These are phyloP conservation scores for Chloroceryle aenea DNA, from an alignment of 2,113 vertebrate species.

Conservation along the genomic window DNA sequence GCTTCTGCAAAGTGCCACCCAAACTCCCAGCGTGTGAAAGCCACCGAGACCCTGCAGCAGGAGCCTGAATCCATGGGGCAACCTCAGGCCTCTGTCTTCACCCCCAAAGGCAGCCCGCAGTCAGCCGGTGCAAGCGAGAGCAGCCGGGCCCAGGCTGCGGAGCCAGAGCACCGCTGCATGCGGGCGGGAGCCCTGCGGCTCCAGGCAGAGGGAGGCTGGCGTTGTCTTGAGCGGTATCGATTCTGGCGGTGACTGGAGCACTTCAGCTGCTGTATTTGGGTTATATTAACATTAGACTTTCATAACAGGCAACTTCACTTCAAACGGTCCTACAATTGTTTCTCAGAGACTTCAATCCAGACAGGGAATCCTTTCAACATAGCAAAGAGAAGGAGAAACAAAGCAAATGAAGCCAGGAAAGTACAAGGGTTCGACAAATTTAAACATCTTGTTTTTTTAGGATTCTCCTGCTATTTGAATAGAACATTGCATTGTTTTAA, in stretches of 20 bases:
- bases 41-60: not conserved
- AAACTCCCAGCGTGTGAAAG: not conserved
- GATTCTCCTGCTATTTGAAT: constrained; percentile 21
- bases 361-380: not conserved
- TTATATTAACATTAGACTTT: constrained; percentile 1
- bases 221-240: not conserved
- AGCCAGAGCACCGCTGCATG: accelerated
- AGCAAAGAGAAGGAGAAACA: not conserved
- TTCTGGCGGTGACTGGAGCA: not conserved
- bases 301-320: not conserved
- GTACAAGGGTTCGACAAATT: not conserved
- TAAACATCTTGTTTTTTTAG: constrained; percentile 1
- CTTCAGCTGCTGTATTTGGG: not conserved
- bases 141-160: not conserved
- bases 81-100: not conserved
- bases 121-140: not conserved
- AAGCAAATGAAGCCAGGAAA: not conserved
- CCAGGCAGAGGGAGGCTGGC: not conserved
- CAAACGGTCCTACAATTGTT: not conserved
- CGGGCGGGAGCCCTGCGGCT: not conserved
- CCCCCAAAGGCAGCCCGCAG: accelerated
- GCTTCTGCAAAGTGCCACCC: not conserved
- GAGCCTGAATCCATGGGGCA: not conserved
- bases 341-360: not conserved
- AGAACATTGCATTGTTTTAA: constrained; percentile 25